Conservation (phyloP, 2,113 vertebrate genomes). For the Antechinus stuartii region DNA sequence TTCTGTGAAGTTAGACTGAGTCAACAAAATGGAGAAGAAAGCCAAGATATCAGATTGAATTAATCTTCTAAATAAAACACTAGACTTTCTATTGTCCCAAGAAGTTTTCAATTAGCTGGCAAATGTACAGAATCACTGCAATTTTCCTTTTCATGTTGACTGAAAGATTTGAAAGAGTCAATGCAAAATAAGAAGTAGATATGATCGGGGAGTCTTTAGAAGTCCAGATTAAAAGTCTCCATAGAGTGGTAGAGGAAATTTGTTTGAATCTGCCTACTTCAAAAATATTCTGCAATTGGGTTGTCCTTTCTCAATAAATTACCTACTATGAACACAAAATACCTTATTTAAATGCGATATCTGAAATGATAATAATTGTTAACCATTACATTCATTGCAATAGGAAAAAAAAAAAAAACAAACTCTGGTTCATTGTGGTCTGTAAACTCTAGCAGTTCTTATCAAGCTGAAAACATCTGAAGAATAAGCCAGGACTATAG, state of each 20-base stretch:
- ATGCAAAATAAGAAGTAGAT: constrained; percentile 52
- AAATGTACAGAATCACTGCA: constrained; percentile 54
- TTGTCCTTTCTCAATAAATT: background rate
- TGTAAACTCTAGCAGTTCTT: background rate
- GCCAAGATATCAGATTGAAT: constrained; percentile 65
- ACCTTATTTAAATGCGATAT: background rate
- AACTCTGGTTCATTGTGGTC: background rate
- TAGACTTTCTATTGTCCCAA: constrained; percentile 62
- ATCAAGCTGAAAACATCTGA: background rate
- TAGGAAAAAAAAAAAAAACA: background rate
- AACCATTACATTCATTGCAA: background rate
- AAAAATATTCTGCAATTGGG: background rate
- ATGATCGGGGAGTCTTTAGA: constrained; percentile 44
- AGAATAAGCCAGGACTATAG: background rate
- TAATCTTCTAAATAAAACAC: constrained; percentile 63
- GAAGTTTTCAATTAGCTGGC: constrained; percentile 59
- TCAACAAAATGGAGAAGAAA: constrained; percentile 70
- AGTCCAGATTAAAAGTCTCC: constrained; percentile 15
- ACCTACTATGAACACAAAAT: background rate
- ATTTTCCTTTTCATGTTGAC: constrained; percentile 54
- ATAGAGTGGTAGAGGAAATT: background rate
- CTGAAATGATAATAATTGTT: background rate
- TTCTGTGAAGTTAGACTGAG: constrained; percentile 71
- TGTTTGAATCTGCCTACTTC: background rate
- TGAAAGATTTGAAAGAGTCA: constrained; percentile 66